Evolutionary conservation across 1,140 invertebrate genomes (phyloP), one percentile per base, ranked within the genome.

Genomic region (Magallana gigas): DNA sequence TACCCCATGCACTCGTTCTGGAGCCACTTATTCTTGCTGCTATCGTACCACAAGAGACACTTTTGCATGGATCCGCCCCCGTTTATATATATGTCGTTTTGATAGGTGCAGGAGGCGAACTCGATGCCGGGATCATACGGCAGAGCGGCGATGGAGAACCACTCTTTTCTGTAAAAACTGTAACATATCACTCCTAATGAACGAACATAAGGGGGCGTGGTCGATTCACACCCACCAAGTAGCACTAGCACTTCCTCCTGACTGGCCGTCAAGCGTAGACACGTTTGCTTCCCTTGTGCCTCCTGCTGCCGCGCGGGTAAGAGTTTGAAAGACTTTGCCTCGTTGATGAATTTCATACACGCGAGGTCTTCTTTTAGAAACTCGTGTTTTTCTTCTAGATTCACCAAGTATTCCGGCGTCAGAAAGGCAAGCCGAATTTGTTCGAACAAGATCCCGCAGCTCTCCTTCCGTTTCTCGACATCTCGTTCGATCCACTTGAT

Each of bases 71-170:
- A 85, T 8, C 93, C 93, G 8, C 93, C 93, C 1, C 93, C 93
- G 6, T 92, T 92, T 6, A 93, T 90, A 84, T 90, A 93, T 57
- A 93, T 93, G 57, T 93, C 93, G 81, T 91, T 93, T 48, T 91
- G 91, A 85, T 92, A 91, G 0, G 92, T 91, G 85, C 92, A 93
- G 6, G 92, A 90, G 0, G 92, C 91, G 88, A 93, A 93, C 83
- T 93, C 93, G 29, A 93, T 93, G 8, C 93, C 93, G 0, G 93
- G 93, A 84, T 93, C 93, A 86, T 91, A 92, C 2, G 93, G 93
- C 1, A 93, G 81, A 0, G 90, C 85, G 12, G 92, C 91, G 8
- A 93, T 68, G 71, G 90, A 90, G 71, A 86, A 93, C 93, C 93
- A 93, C 60, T 90, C 88, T 2, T 90, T 87, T 11, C 88, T 86